These are phyloP conservation scores for Lacanobia wlatinum DNA, from an alignment of 2,888 invertebrate species.

Conservation along the genomic window DNA sequence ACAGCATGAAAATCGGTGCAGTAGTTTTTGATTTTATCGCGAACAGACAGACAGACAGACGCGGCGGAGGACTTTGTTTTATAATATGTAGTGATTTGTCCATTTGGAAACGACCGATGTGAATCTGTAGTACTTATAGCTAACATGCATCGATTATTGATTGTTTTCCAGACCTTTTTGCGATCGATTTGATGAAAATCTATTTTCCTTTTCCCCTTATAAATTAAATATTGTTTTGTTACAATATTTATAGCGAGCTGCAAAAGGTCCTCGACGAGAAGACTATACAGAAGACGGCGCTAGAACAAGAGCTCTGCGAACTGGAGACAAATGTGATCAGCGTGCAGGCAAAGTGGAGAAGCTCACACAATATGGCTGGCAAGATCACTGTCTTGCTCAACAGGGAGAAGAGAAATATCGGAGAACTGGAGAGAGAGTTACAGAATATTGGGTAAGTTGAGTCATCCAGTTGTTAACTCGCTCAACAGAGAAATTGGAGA, in stretches of 20 bases:
- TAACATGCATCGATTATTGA: too few species aligned
- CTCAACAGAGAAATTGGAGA: not conserved
- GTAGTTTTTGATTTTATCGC: too few species aligned
- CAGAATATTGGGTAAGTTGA: slow-evolving; percentile 80
- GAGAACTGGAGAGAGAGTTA: slow-evolving; percentile 81
- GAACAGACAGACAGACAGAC: too few species aligned
- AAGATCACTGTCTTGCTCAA: slow-evolving; percentile 76
- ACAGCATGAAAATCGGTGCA: too few species aligned
- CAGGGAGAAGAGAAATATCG: slow-evolving; percentile 79
- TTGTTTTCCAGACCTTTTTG: too few species aligned
- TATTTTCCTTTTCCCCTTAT: not conserved
- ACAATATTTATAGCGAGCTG: slow-evolving; percentile 60
- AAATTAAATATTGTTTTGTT: too few species aligned
- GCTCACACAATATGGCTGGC: slow-evolving; percentile 60
- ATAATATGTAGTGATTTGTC: too few species aligned
- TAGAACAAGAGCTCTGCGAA: slow-evolving; percentile 81
- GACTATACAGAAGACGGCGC: slow-evolving; percentile 70
- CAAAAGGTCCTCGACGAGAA: slow-evolving; percentile 72
- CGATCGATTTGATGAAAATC: not conserved
- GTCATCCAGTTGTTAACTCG: not conserved
- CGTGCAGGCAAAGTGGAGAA: slow-evolving; percentile 74
- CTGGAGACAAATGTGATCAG: slow-evolving; percentile 76
- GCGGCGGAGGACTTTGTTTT: too few species aligned
- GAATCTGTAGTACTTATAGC: too few species aligned
- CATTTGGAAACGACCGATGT: too few species aligned